Conservation (phyloP, 2,888 invertebrate genomes). For the Pseudococcus longispinus region DNA sequence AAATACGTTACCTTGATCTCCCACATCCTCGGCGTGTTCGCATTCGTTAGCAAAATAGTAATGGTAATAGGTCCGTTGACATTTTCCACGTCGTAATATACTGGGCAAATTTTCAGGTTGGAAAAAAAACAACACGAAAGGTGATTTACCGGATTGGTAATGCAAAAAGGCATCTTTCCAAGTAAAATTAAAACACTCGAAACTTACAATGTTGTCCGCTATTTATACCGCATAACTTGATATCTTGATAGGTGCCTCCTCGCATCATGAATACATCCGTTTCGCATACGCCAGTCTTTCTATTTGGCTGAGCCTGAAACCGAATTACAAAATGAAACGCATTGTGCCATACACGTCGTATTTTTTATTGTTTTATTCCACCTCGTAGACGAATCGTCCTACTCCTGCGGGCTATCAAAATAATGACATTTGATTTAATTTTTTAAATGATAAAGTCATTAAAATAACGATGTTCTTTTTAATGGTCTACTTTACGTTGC, state of each 20-base stretch:
- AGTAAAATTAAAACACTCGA: background rate
- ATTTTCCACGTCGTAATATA: slow-evolving; percentile 73
- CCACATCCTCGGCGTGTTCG: slow-evolving; percentile 76
- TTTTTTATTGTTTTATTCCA: background rate
- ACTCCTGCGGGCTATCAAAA: slow-evolving; percentile 19
- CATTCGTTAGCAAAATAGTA: slow-evolving; percentile 68
- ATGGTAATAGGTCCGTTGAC: slow-evolving; percentile 66
- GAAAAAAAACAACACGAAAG: background rate
- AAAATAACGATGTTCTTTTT: slow-evolving; percentile 17
- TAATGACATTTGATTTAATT: slow-evolving; percentile 29
- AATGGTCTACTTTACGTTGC: background rate
- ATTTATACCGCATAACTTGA: slow-evolving; percentile 80
- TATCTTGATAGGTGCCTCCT: slow-evolving; percentile 68
- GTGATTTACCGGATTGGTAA: background rate
- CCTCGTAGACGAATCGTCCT: background rate
- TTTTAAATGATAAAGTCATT: slow-evolving; percentile 37
- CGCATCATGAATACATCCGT: slow-evolving; percentile 71
- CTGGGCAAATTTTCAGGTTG: slow-evolving; percentile 64
- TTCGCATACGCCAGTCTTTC: slow-evolving; percentile 79
- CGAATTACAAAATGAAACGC: background rate
- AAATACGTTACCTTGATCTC: slow-evolving; percentile 66
- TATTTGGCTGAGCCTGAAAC: slow-evolving; percentile 80
- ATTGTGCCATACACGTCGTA: background rate
- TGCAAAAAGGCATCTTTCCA: background rate
- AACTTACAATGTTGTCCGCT: slow-evolving; percentile 82